Evolutionary conservation across 2,113 vertebrate genomes (phyloP).

Genomic region (Mus pahari): DNA sequence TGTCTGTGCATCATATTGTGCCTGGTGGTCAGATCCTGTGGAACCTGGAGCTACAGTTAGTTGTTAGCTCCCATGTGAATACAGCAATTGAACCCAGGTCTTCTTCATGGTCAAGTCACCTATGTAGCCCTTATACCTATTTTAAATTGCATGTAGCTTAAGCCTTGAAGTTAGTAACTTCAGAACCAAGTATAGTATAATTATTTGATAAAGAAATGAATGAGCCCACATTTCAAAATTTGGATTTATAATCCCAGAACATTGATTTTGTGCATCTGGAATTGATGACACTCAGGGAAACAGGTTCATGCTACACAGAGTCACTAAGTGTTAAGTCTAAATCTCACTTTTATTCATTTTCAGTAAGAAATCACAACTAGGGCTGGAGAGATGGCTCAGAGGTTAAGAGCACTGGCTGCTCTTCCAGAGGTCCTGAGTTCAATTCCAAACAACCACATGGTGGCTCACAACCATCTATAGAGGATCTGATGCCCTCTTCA

Average conservation of each 20-base stretch:
- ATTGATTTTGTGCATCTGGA: background rate
- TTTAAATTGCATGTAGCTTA: constrained; percentile 22
- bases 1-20: background rate
- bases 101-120: background rate
- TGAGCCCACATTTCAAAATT: constrained; percentile 36
- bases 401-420: no score
- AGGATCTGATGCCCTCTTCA: no score
- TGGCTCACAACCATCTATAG: no score
- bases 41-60: background rate
- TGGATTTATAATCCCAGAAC: constrained; percentile 26
- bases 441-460: no score
- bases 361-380: background rate
- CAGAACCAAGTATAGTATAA: constrained; percentile 1
- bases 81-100: background rate
- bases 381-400: no score
- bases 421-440: no score
- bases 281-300: background rate
- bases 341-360: constrained; percentile 40
- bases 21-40: background rate
- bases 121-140: background rate
- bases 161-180: background rate
- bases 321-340: constrained; percentile 3
- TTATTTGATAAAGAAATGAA: constrained; percentile 15
- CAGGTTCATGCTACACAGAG: constrained; percentile 20
- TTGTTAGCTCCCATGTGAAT: background rate